Conservation (phyloP, 2,888 invertebrate genomes). For the Apeira syringaria region DNA sequence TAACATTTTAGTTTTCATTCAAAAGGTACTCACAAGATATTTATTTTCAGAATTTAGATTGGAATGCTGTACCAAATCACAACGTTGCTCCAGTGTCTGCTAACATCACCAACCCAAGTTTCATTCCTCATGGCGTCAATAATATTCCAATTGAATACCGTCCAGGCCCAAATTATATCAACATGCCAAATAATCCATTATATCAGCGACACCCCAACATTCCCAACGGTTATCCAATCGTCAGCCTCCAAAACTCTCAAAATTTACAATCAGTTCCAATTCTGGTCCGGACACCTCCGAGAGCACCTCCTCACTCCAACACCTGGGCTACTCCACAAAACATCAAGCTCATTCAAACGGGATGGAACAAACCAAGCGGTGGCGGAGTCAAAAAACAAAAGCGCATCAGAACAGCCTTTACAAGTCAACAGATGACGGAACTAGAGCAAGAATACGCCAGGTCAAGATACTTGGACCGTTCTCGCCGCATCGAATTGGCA, state of each 20-base stretch:
- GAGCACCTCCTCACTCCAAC: slow-evolving; percentile 9
- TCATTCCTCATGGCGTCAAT: not conserved
- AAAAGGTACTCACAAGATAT: too few relatives aligned
- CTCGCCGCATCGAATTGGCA: slow-evolving; percentile 86
- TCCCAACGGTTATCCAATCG: slow-evolving; percentile 19
- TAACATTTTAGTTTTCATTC: too few relatives aligned
- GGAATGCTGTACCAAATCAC: slow-evolving; percentile 32
- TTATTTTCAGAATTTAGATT: slow-evolving; percentile 39
- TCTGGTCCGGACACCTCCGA: slow-evolving; percentile 17
- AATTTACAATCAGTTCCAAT: slow-evolving; percentile 18
- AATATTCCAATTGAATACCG: slow-evolving; percentile 1
- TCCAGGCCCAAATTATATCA: slow-evolving; percentile 28
- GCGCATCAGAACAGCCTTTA: slow-evolving; percentile 90
- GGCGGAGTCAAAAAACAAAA: slow-evolving; percentile 71
- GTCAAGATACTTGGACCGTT: slow-evolving; percentile 88
- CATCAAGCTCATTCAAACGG: slow-evolving; percentile 30
- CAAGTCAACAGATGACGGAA: slow-evolving; percentile 88
- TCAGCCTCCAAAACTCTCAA: slow-evolving; percentile 23
- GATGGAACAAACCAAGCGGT: slow-evolving; percentile 35
- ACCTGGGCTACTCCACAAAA: slow-evolving; percentile 27
- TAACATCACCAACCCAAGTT: not conserved
- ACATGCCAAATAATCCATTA: slow-evolving; percentile 13
- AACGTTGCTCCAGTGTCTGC: slow-evolving; percentile 1
- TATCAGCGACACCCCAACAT: slow-evolving; percentile 12
- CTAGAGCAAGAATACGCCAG: slow-evolving; percentile 89